Evolutionary conservation across 92 coral and sea anemone genomes (phyloP), one percentile per base, ranked within the genome.

Genomic region (Chrysogorgia sp.): DNA sequence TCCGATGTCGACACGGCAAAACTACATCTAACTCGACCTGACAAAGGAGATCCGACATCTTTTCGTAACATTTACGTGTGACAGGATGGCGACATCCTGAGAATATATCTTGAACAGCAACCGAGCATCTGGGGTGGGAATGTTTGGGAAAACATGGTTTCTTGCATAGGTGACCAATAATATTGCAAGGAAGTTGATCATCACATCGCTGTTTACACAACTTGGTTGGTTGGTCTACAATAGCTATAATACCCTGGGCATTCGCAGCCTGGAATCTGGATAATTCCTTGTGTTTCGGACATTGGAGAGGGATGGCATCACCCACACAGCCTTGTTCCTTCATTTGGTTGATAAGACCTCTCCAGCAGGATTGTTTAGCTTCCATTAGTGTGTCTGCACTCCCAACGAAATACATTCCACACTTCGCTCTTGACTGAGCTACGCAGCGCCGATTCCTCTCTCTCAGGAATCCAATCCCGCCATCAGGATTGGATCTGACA

Each of bases 281-380:
- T 34, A n/a, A n/a, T n/a, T 60, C 43, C 29, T 20, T 26, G 30
- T 76, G 82, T 48, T 61, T 60, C 28, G 56, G 24, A 37, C 82
- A 76, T 23, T 41, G 72, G 49, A 76, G 32, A 32, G 71, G 71
- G 47, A 64, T 34, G 1, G 71, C 2, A 14, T 37, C 50, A 21
- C 55, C 74, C 21, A 62, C 82, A n/a, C 82, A 76, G 8, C 64
- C 50, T 37, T 65, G 82, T 7, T 26, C 53, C 58, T 58, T 60
- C 40, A 64, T 33, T 34, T 60, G 31, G 23, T 34, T 58, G 29
- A 76, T 63, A 41, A 76, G 40, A 10, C 74, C 43, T 29, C 34
- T 23, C 71, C 67, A 40, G 20, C 33, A 40, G 12, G 65, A 37
- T 3, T 58, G 7, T 29, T 62, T 76, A 1, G 72, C 65, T 32